Percentiles rank a stretch among this genome's conserved stretches.
Evolutionary conservation across 2,888 invertebrate species (phyloP).

Genomic region (Tiliacea aurago): DNA sequence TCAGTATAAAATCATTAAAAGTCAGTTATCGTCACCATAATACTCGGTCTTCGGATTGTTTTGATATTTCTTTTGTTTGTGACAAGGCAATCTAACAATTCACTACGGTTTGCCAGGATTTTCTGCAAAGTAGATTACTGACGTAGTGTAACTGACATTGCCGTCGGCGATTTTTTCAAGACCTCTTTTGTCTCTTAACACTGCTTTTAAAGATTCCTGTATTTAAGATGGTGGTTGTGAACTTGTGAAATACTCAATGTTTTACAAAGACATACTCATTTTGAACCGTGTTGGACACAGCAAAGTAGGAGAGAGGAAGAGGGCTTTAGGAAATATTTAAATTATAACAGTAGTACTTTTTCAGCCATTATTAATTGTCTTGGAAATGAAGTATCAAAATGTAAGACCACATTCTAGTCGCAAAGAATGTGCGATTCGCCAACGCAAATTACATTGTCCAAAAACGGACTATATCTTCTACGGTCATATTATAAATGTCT

Average conservation of each 20-base stretch:
- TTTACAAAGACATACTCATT: neutral
- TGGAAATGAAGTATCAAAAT: neutral
- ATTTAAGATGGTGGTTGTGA: neutral
- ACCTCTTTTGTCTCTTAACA: neutral
- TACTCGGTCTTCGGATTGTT: constrained; percentile 19
- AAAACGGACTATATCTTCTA: constrained; percentile 21
- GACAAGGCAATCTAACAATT: neutral
- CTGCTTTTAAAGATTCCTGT: constrained; percentile 1
- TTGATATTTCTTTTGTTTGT: constrained; percentile 8
- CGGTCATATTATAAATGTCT: constrained; percentile 1
- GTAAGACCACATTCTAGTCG: constrained; percentile 3
- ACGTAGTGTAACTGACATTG: neutral
- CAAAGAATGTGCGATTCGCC: constrained; percentile 9
- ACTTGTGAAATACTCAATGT: neutral
- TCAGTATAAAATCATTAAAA: too few species aligned
- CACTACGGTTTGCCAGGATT: neutral
- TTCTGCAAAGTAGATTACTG: neutral
- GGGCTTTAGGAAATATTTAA: neutral
- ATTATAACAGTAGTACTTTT: neutral
- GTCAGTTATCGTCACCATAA: too few species aligned
- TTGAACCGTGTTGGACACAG: neutral
- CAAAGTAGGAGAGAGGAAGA: neutral
- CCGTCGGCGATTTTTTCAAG: neutral
- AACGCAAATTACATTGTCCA: constrained; percentile 14
- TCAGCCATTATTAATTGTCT: neutral